Conservation (phyloP, 2,113 vertebrate species). For the Phasianus colchicus region DNA sequence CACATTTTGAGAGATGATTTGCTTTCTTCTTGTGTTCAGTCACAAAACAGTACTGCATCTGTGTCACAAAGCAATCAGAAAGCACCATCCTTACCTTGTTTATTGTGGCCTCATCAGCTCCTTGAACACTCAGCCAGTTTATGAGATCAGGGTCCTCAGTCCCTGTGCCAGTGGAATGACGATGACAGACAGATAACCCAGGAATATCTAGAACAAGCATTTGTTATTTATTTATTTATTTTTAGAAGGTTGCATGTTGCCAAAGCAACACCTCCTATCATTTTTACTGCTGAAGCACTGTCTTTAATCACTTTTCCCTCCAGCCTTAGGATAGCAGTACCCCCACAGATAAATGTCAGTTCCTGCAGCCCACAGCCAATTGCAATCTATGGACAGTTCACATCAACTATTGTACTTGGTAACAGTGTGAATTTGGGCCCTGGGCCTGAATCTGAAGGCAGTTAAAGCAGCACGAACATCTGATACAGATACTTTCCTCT, state of each 20-base stretch:
- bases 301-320: not conserved
- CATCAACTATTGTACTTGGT: not conserved
- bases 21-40: not conserved
- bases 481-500: not conserved
- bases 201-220: conserved; percentile 79
- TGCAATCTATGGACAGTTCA: not conserved
- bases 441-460: not conserved
- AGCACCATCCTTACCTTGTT: conserved; percentile 81
- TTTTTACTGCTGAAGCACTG: not conserved
- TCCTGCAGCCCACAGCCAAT: not conserved
- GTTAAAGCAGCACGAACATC: not conserved
- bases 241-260: conserved; percentile 5
- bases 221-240: not conserved
- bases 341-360: not conserved
- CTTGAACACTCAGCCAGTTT: conserved; percentile 86
- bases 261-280: conserved; percentile 1
- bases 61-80: not conserved
- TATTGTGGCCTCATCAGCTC: conserved; percentile 90
- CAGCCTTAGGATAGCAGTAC: not conserved
- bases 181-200: conserved; percentile 62
- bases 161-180: conserved; percentile 53
- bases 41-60: not conserved
- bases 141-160: conserved; percentile 83
- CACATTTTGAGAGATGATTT: not conserved
- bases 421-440: not conserved